A percentile compares a stretch with the other conserved stretches of the same genome.
These are phyloP conservation scores for Melopsittacus undulatus DNA, from an alignment of 2,797 vertebrate genomes.

Conservation along the genomic window DNA sequence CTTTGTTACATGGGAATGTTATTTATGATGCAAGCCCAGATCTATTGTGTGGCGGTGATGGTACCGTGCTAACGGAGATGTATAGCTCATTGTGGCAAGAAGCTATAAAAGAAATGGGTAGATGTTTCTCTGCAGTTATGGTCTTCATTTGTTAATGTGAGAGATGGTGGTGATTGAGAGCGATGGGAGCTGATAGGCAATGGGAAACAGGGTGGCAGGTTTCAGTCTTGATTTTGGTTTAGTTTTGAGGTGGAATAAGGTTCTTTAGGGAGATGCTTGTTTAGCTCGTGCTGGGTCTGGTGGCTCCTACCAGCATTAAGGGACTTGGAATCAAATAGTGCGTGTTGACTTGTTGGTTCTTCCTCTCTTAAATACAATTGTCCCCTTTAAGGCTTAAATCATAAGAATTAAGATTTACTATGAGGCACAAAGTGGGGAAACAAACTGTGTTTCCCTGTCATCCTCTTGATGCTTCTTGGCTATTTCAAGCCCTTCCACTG, in stretches of 20 bases:
- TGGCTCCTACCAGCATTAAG: neutral
- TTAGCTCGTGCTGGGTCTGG: neutral
- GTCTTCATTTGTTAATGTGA: conserved; percentile 68
- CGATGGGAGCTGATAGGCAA: conserved; percentile 37
- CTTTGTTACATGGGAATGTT: neutral
- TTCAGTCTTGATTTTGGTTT: neutral
- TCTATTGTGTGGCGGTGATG: conserved; percentile 15
- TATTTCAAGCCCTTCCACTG: neutral
- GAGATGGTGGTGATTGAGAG: neutral
- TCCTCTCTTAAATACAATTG: neutral
- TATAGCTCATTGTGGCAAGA: conserved; percentile 28
- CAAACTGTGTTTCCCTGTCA: neutral
- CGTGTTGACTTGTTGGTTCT: neutral
- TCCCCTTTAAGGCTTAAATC: conserved; percentile 15
- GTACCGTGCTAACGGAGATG: conserved; percentile 36
- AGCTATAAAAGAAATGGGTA: conserved; percentile 54
- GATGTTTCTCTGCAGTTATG: conserved; percentile 46
- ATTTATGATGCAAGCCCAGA: neutral
- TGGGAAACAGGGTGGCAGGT: neutral
- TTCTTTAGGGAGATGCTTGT: neutral
- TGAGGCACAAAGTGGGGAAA: neutral
- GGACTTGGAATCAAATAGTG: neutral
- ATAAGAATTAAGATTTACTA: neutral
- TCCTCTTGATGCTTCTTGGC: neutral
- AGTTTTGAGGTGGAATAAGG: neutral